Evolutionary conservation across 2,797 vertebrate genomes (phyloP), one percentile per base, ranked within the genome.

Genomic region (Anisognathus igniventris): DNA sequence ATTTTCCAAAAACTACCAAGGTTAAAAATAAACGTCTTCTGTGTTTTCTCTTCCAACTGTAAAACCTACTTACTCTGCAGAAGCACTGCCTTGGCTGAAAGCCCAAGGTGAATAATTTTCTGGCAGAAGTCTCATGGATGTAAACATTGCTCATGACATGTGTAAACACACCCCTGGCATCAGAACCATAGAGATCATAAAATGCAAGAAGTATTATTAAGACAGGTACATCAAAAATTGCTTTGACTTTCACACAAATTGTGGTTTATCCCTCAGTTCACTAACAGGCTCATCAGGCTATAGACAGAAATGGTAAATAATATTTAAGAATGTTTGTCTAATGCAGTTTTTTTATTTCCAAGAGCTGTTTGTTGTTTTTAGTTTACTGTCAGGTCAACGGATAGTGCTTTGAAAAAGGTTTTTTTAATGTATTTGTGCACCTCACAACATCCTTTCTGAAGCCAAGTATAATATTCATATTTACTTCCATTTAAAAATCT

Each of bases 31-130:
- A 82, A 58, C 10, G 0, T 30, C 60, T 7, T 75, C 18, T 72
- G 61, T 72, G 9, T 51, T 75, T 76, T 14, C 44, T 73, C 47
- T 71, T 90, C 45, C 70, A 78, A 96, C 51, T 45, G 17, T 85
- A 68, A 86, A 95, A 56, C 7, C 40, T 54, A 33, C 16, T 25
- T 56, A 4, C 14, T 37, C 35, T 88, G 35, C 44, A 45, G 40
- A n/a, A 88, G 21, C 14, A 25, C 27, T 81, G 12, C 28, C 57
- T 82, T 82, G 58, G 67, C 51, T 47, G 31, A 58, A 72, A 86
- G 47, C 17, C n/a, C 39, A 58, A 35, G 42, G 12, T 54, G 8
- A 77, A 14, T 48, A 53, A 53, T 45, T 53, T 48, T 67, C 28
- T 61, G 65, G 68, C 24, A 57, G n/a, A 61, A 67, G 13, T 31